phyloP scores from a whole-genome alignment of 2,797 vertebrate genomes.

The Dipus sagitta region DNA sequence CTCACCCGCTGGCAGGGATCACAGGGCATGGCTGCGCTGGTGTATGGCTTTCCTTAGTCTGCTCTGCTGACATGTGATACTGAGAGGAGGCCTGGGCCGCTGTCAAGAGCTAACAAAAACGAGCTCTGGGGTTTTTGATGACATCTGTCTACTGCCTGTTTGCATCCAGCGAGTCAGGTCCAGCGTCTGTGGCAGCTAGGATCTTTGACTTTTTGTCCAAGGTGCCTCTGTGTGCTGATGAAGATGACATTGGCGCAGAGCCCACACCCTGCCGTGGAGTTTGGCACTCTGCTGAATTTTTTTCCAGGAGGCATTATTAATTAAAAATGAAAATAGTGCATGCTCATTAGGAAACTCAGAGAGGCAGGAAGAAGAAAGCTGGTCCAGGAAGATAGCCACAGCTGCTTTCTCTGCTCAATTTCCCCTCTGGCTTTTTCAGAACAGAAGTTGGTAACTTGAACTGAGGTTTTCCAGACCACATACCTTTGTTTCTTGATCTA shows the following conservation, averaged over 20 bases:
- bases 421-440: background rate
- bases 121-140: too few relatives aligned
- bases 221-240: fast-evolving
- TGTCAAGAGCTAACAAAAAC: background rate
- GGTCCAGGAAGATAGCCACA: fast-evolving
- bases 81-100: background rate
- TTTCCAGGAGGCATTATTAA: background rate
- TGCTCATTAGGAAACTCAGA: background rate
- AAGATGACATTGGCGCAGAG: fast-evolving
- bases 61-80: background rate
- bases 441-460: background rate
- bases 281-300: background rate
- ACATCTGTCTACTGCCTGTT: background rate
- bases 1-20: background rate
- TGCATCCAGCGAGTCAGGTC: background rate
- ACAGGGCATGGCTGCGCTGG: background rate
- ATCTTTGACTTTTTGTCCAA: too few relatives aligned
- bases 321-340: background rate
- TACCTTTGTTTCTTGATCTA: background rate
- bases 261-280: fast-evolving
- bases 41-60: background rate
- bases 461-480: fast-evolving
- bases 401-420: fast-evolving
- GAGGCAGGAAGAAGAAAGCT: background rate
- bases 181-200: fast-evolving